These are phyloP conservation scores for Acanthurus lineatus DNA, from an alignment of 2,797 vertebrate genomes.

Conservation along the genomic window DNA sequence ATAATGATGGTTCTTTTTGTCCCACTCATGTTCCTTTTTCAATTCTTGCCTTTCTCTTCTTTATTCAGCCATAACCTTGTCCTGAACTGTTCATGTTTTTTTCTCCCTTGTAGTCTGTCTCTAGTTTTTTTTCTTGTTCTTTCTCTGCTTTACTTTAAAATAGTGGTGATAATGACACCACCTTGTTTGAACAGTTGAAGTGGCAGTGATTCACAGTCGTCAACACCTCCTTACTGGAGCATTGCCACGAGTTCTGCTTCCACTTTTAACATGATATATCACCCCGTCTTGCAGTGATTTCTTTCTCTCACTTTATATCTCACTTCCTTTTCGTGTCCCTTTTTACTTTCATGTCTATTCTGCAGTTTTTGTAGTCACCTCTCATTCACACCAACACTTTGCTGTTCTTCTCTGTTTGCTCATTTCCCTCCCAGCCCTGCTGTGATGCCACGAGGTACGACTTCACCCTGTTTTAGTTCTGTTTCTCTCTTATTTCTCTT, in stretches of 20 bases:
- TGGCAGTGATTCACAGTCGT: slow-evolving; percentile 66
- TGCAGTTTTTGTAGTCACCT: slow-evolving; percentile 48
- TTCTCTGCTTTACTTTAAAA: slow-evolving; percentile 42
- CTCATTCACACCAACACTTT: slow-evolving; percentile 43
- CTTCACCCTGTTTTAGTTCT: slow-evolving; percentile 26
- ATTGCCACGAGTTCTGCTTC: slow-evolving; percentile 29
- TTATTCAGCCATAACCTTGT: neutral
- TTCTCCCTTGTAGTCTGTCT: slow-evolving; percentile 1
- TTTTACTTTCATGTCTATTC: slow-evolving; percentile 34
- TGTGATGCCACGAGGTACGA: slow-evolving; percentile 44
- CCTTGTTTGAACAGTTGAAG: slow-evolving; percentile 54
- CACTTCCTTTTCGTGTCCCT: neutral
- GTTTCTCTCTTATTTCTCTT: neutral
- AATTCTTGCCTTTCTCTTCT: neutral
- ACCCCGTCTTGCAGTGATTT: no score
- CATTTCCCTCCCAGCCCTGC: slow-evolving; percentile 28
- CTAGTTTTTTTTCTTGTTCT: slow-evolving; percentile 6
- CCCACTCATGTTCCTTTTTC: no score
- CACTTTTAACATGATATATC: slow-evolving; percentile 30
- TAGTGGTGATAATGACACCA: slow-evolving; percentile 41
- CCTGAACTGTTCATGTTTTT: neutral
- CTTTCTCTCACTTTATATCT: neutral
- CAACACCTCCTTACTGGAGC: slow-evolving; percentile 64
- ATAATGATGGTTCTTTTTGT: no score
- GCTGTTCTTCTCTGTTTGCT: slow-evolving; percentile 11